A percentile compares a stretch with the other conserved stretches of the same genome.
phyloP scores from a whole-genome alignment of 2,113 vertebrate genomes.

The Oreochromis tanganicae region DNA sequence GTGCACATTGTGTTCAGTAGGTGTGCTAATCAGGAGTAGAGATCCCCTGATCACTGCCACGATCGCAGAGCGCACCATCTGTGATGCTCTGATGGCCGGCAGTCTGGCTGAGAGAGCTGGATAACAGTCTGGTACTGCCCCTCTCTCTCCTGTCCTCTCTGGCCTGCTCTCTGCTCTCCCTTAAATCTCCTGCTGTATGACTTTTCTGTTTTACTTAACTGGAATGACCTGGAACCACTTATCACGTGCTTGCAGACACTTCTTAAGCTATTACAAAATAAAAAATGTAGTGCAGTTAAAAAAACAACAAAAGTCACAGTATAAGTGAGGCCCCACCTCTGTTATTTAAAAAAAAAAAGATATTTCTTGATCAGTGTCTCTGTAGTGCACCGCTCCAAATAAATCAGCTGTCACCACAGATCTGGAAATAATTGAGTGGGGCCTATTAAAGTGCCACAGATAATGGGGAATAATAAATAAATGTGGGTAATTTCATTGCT shows the following conservation, averaged over 20 bases:
- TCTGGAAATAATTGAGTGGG: slow-evolving; percentile 67
- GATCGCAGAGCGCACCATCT: slow-evolving; percentile 69
- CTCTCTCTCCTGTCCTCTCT: slow-evolving; percentile 4
- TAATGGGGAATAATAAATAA: slow-evolving; percentile 48
- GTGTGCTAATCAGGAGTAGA: slow-evolving; percentile 63
- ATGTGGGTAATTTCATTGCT: slow-evolving; percentile 37
- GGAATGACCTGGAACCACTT: slow-evolving; percentile 12
- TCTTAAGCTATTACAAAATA: background rate
- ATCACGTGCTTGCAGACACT: background rate
- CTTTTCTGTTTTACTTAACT: background rate
- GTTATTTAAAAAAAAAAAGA: background rate
- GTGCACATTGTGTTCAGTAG: slow-evolving; percentile 54
- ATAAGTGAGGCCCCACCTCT: background rate
- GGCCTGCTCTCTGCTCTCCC: background rate
- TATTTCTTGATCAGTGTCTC: slow-evolving; percentile 32
- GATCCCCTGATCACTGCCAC: slow-evolving; percentile 56
- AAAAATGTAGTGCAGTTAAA: background rate
- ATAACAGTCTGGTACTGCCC: slow-evolving; percentile 6
- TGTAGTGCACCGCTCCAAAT: slow-evolving; percentile 3
- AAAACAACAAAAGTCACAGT: background rate
- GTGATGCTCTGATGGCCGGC: slow-evolving; percentile 42
- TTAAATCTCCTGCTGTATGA: background rate
- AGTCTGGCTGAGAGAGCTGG: slow-evolving; percentile 42
- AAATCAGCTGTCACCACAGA: slow-evolving; percentile 24
- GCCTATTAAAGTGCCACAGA: slow-evolving; percentile 60